Evolutionary conservation across 2,888 invertebrate species (phyloP), one percentile per base, ranked within the genome.

Genomic region (Sialis fuliginosa): DNA sequence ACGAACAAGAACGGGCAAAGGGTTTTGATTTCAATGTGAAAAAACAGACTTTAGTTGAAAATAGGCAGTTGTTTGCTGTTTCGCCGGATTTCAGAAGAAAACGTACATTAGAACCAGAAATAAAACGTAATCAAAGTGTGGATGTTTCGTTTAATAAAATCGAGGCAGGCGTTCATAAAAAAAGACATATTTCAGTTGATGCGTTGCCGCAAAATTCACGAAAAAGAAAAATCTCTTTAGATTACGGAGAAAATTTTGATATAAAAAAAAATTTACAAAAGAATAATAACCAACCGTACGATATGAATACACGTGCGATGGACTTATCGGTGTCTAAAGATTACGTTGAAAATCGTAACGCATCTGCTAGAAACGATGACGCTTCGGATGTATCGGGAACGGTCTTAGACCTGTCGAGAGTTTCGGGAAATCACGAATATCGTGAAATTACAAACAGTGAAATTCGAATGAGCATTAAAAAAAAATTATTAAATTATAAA

Each of bases 351-450:
- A 45, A 45, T 45, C 22, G 45, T 30, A 45, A 45, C 13, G 41
- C 47, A 2, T 47, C 47, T 6, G 42, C 47, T 10, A 41, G 42
- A 34, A 33, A 32, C 10, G 41, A 31, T 33, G 31, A 13, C 7
- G 9, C 31, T 1, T 39, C 39, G 10, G 12, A 10, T 6, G 6
- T 7, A 6, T 7, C 6, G 8, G 13, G 39, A 5, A 8, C 31
- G 6, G 45, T 39, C 10, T 33, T 45, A 8, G 45, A 45, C 39
- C 39, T 45, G 3, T 44, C 44, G 6, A 12, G 10, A 12, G 12
- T 44, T 12, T 10, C 33, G 57, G 54, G 30, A 35, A 44, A 4
- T 44, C 50, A 10, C 50, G 53, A 13, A 53, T 10, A 31, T 8
- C 9, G 32, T 33, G 32, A 33, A 43, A n/a, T 12, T 10, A 12